Evolutionary conservation across 2,797 vertebrate genomes (phyloP).

Genomic region (Eptatretus atami): DNA sequence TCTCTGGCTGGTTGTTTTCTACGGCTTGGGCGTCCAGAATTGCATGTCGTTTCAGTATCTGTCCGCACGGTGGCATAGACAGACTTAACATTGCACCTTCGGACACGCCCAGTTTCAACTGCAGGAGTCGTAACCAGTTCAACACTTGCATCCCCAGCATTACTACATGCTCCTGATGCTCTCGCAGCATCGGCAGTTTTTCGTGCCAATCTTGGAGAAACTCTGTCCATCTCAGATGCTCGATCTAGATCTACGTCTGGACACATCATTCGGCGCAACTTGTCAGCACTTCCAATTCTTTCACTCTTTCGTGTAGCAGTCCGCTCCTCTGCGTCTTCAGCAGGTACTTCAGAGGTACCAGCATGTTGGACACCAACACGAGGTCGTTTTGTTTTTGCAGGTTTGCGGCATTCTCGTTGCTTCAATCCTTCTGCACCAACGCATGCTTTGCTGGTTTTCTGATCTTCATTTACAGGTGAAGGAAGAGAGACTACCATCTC

Average conservation of each 20-base stretch:
- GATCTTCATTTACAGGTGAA: too few relatives aligned
- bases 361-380: too few relatives aligned
- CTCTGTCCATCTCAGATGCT: too few relatives aligned
- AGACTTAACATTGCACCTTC: constrained; percentile 65
- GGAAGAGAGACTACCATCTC: too few relatives aligned
- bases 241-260: neutral
- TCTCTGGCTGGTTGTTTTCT: constrained; percentile 11
- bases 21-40: neutral
- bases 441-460: too few relatives aligned
- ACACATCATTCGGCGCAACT: neutral
- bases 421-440: too few relatives aligned
- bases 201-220: neutral
- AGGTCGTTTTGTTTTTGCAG: too few relatives aligned
- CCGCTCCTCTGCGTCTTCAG: neutral
- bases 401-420: too few relatives aligned
- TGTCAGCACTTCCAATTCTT: neutral
- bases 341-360: neutral
- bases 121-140: neutral
- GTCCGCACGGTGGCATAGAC: constrained; percentile 38
- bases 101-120: constrained; percentile 23
- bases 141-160: neutral
- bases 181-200: neutral
- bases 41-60: too few relatives aligned
- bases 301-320: neutral
- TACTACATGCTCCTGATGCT: neutral